Conservation (phyloP, 1,140 invertebrate genomes). For the Subanguina moxae region DNA sequence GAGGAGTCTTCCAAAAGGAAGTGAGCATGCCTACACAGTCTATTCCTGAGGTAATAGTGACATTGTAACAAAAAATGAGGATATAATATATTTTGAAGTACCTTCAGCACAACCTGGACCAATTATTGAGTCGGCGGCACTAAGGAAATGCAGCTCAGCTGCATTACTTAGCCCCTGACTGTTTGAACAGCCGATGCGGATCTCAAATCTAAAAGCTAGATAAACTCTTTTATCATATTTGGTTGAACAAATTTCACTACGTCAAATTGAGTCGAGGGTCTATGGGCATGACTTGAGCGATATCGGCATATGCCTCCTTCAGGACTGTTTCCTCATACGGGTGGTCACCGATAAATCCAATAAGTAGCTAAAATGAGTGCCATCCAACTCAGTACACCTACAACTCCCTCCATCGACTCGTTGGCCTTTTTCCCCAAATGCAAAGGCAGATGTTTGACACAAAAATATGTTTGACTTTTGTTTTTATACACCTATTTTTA, state of each 20-base stretch:
- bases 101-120: constrained; percentile 5
- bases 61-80: not conserved
- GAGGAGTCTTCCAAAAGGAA: not conserved
- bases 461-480: too few relatives aligned
- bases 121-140: not conserved
- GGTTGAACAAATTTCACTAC: not conserved
- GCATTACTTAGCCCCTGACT: not conserved
- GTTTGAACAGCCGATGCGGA: not conserved
- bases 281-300: not conserved
- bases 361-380: constrained; percentile 1
- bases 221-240: not conserved
- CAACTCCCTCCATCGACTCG: too few relatives aligned
- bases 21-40: not conserved
- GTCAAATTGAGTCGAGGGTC: constrained; percentile 7
- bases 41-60: not conserved
- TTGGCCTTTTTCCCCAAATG: too few relatives aligned
- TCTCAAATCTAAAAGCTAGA: not conserved
- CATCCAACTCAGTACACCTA: too few relatives aligned
- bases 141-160: not conserved
- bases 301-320: constrained; percentile 1
- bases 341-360: constrained; percentile 8
- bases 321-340: not conserved
- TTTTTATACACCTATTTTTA: too few relatives aligned
- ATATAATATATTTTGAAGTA: too few relatives aligned
- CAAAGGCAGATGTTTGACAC: too few relatives aligned